phyloP scores from a whole-genome alignment of 2,888 invertebrate species.

The Nemoura dubitans region DNA sequence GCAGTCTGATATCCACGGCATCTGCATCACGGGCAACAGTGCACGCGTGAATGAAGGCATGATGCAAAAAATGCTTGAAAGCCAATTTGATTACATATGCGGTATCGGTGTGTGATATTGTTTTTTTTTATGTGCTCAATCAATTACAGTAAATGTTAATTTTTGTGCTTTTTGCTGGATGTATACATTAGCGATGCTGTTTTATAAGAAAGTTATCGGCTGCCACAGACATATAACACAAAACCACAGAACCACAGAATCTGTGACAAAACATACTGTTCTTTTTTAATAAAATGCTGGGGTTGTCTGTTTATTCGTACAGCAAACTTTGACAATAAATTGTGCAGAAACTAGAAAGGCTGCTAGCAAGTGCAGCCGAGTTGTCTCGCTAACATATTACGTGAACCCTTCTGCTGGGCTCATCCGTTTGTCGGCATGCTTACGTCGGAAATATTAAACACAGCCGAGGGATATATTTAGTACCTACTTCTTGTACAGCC shows the following conservation, averaged over 20 bases:
- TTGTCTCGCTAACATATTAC: conserved; percentile 10
- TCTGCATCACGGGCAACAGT: neutral
- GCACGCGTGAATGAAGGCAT: neutral
- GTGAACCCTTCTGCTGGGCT: conserved; percentile 26
- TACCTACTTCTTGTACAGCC: neutral
- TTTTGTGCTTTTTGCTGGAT: neutral
- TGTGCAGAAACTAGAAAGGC: neutral
- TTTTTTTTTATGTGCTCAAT: neutral
- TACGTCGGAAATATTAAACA: neutral
- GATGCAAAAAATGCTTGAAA: neutral
- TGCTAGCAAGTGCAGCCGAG: neutral
- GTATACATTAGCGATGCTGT: neutral
- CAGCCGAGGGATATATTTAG: neutral
- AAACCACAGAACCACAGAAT: too few species aligned
- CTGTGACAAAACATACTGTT: neutral
- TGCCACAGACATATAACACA: too few species aligned
- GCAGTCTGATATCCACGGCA: neutral
- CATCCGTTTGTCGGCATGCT: conserved; percentile 9
- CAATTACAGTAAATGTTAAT: neutral
- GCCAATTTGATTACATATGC: neutral
- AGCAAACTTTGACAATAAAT: conserved; percentile 21
- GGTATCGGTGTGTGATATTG: neutral
- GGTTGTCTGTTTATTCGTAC: neutral
- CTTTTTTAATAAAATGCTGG: neutral
- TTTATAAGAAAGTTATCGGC: neutral